These are phyloP conservation scores for Tryphoninae sp. DNA, from an alignment of 2,888 invertebrate species.

Conservation along the genomic window DNA sequence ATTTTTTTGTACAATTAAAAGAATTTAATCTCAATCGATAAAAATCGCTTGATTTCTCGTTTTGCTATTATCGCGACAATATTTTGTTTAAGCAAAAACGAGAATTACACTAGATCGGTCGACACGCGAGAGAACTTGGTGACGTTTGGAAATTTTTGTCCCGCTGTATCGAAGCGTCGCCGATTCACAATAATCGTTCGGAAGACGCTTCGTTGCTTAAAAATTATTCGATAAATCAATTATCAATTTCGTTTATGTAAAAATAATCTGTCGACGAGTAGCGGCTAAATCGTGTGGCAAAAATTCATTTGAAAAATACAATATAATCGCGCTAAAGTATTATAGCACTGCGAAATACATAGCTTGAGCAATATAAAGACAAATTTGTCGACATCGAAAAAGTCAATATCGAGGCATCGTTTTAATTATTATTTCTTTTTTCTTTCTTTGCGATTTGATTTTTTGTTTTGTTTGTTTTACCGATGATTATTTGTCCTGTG, in stretches of 20 bases:
- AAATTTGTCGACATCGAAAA: slow-evolving; percentile 24
- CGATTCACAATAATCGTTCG: slow-evolving; percentile 11
- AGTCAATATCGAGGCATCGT: slow-evolving; percentile 11
- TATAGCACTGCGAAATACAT: slow-evolving; percentile 45
- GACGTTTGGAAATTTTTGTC: too few relatives aligned
- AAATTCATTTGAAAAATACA: slow-evolving; percentile 53
- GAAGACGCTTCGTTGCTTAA: slow-evolving; percentile 4
- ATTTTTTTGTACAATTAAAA: slow-evolving; percentile 6
- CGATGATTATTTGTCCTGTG: slow-evolving; percentile 9
- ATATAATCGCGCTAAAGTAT: slow-evolving; percentile 42
- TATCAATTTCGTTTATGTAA: slow-evolving; percentile 51
- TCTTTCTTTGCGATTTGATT: slow-evolving; percentile 16
- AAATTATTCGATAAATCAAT: slow-evolving; percentile 40
- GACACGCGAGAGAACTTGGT: too few relatives aligned
- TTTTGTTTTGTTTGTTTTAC: slow-evolving; percentile 26
- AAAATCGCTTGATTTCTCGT: slow-evolving; percentile 4
- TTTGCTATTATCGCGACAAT: too few relatives aligned
- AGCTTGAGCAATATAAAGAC: slow-evolving; percentile 55
- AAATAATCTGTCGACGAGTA: slow-evolving; percentile 49
- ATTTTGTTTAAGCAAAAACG: slow-evolving; percentile 28
- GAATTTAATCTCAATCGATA: slow-evolving; percentile 28
- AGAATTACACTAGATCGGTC: not conserved
- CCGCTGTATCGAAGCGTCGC: too few relatives aligned
- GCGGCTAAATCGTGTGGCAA: slow-evolving; percentile 15
- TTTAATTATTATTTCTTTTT: slow-evolving; percentile 15